Evolutionary conservation across 2,888 invertebrate species (phyloP), one percentile per base, ranked within the genome.

Genomic region (Drosophila hamatofila): DNA sequence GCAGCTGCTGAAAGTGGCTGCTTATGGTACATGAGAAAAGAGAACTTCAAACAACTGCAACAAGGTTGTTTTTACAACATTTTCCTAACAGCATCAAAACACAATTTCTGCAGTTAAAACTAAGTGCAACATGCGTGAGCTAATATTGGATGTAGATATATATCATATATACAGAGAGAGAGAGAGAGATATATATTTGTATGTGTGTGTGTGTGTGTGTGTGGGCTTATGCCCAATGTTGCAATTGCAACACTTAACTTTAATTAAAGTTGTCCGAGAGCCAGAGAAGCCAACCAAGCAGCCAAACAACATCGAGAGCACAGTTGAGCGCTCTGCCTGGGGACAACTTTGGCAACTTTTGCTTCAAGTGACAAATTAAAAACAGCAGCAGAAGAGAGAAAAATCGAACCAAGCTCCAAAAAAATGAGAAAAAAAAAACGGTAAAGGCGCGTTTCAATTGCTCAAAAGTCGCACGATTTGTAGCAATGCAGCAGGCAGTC

Each of bases 301-400:
- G 35, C 52, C 52, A 76, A 67, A 63, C 68, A 75, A 69, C 67
- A 61, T 49, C 14, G 14, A 16, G 46, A 21, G 42, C 33, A 6
- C 46, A 35, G 25, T 46, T 25, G 65, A 66, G 76, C n/a, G 35
- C 44, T 52, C 49, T 67, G 41, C 37, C 44, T 60, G 61, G 60
- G 72, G 68, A 75, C 72, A 87, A 87, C 76, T 89, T 89, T 87
- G 85, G 84, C 81, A 88, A 83, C 89, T 88, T 85, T 88, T 85
- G 78, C 87, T 88, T 86, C 86, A 77, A 83, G 87, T 90, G 87
- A 87, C 89, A 87, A 87, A 90, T 90, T 88, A 83, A 86, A 87
- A 88, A 79, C 72, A 66, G 70, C 76, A 81, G 70, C 79, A 81
- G 75, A 59, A 58, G 37, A 64, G 37, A 41, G 72, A 79, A 69